Evolutionary conservation across 2,888 invertebrate genomes (phyloP).

Genomic region (Melolontha melolontha): DNA sequence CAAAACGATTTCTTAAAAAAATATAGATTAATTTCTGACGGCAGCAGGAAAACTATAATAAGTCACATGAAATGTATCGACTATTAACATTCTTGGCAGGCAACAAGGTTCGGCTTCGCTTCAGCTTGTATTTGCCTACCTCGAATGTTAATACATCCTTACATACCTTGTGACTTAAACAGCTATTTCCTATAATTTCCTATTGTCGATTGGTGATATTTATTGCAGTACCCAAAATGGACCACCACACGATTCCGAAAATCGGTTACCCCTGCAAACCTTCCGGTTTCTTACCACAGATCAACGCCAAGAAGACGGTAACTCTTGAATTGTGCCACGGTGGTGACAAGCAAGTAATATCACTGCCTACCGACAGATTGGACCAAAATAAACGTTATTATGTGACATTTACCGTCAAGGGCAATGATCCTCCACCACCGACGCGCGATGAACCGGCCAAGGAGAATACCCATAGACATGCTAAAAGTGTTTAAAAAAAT

Average conservation of each 20-base stretch:
- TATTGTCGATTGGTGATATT: slow-evolving; percentile 47
- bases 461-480: slow-evolving; percentile 61
- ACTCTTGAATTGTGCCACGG: slow-evolving; percentile 88
- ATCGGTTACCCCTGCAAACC: slow-evolving; percentile 68
- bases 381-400: slow-evolving; percentile 92
- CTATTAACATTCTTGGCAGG: too few relatives aligned
- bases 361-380: slow-evolving; percentile 86
- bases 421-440: slow-evolving; percentile 67
- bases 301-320: slow-evolving; percentile 69
- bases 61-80: too few relatives aligned
- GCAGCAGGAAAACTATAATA: too few relatives aligned
- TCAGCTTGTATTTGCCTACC: too few relatives aligned
- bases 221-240: slow-evolving; percentile 81
- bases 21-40: too few relatives aligned
- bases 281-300: slow-evolving; percentile 75
- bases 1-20: too few relatives aligned
- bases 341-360: slow-evolving; percentile 86
- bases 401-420: slow-evolving; percentile 92
- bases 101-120: too few relatives aligned
- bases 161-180: too few relatives aligned
- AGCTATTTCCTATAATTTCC: too few relatives aligned
- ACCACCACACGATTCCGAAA: slow-evolving; percentile 84
- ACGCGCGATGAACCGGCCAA: slow-evolving; percentile 33
- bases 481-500: slow-evolving; percentile 61
- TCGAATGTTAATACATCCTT: too few relatives aligned